Base-by-base conservation (phyloP, 2,888 invertebrate species). In the Rhamphomyia laevipes region DNA sequence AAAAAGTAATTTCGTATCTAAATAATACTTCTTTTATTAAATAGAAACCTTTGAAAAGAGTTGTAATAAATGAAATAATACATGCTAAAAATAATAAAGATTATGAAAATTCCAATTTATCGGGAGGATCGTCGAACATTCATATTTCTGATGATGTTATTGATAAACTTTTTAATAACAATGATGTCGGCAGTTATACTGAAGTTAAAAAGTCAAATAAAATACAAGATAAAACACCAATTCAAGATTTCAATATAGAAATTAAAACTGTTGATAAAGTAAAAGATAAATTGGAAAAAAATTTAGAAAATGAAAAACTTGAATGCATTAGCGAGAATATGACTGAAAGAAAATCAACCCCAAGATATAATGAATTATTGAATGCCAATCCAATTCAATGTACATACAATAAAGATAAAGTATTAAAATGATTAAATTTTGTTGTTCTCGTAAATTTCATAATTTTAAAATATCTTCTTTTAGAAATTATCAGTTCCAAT, bases 131-230 rank as follows among this genome's bases (percentile, higher is more conserved):
- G n/a, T 13, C 7, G 18, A 58, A 60, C 43, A 50, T 65, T 11
- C 61, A 59, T 45, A 68, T 70, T 43, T 63, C 69, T 2, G 70
- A 70, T 56, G 67, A 68, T 18, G 64, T 68, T 12, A 65, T 70
- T 16, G 70, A 70, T 51, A 68, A 67, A 53, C 56, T 70, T 4
- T 70, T 70, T 43, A 70, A 67, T 38, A 64, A 66, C 30, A 63
- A 65, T 27, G 50, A 48, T 57, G 66, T 65, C 44, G 67, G 67
- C 0, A 52, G 59, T 6, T 67, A 61, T 53, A 63, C 62, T 23
- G 65, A 68, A 53, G 58, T 68, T 1, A 65, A 63, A 38, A 62
- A 57, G 42, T 11, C 13, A 40, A 23, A 31, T 6, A 45, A 51
- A 41, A 33, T 33, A 21, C 44, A 50, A 33, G 43, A 43, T 11